Conservation (phyloP, 2,888 invertebrate species). For the Crossocerus cetratus region DNA sequence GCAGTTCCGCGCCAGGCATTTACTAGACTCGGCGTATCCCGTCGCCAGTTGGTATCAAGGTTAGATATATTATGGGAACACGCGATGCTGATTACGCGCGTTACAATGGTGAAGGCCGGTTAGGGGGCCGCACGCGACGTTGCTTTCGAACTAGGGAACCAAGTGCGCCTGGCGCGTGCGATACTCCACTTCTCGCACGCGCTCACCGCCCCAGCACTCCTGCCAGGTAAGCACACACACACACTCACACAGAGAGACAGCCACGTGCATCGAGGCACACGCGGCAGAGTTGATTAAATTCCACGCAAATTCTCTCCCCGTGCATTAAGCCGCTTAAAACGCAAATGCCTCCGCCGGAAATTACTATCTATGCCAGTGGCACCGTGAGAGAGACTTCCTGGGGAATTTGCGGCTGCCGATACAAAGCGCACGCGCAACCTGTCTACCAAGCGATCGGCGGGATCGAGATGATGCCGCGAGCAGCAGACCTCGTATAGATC, state of each 20-base stretch:
- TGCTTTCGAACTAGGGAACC: slow-evolving; percentile 31
- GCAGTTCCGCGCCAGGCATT: too few species aligned
- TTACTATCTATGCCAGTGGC: slow-evolving; percentile 39
- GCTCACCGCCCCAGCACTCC: slow-evolving; percentile 4
- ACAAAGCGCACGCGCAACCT: neutral
- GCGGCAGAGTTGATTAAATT: slow-evolving; percentile 61
- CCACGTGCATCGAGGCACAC: neutral
- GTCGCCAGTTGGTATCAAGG: too few species aligned
- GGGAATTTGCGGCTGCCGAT: slow-evolving; percentile 43
- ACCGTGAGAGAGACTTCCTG: slow-evolving; percentile 8
- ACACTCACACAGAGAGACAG: too few species aligned
- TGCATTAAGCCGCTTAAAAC: slow-evolving; percentile 59
- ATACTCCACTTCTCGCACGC: slow-evolving; percentile 44
- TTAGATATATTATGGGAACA: too few species aligned
- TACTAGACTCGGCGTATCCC: too few species aligned
- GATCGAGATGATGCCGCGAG: too few species aligned
- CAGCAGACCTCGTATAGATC: too few species aligned
- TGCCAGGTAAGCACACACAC: neutral
- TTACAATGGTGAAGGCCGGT: too few species aligned
- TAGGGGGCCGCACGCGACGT: slow-evolving; percentile 12
- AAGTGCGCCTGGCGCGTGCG: slow-evolving; percentile 30
- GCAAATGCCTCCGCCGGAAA: slow-evolving; percentile 50
- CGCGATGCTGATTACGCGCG: too few species aligned
- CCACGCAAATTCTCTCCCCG: slow-evolving; percentile 60
- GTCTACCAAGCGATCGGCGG: too few species aligned